Evolutionary conservation across 2,888 invertebrate species (phyloP), one percentile per base, ranked within the genome.

Genomic region (Watsonalla cultraria): DNA sequence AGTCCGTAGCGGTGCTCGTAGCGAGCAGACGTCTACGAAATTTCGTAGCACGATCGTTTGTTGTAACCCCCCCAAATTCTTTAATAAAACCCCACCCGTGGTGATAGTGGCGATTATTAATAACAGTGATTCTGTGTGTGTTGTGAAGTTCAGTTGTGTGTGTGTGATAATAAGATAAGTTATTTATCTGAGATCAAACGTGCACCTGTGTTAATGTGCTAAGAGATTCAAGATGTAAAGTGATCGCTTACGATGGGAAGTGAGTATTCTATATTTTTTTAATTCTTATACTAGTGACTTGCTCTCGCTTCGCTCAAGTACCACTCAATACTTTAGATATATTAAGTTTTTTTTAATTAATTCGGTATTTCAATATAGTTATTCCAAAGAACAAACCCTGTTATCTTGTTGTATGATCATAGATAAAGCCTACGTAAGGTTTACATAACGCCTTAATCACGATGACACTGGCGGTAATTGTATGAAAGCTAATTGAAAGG

Each of bases 1-100:
- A 86, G 86, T 86, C 64, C 76, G 78, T 78, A 78, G 74, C 76
- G 59, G 67, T 11, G 51, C 49, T 59, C 74, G 78, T 70, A 74
- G 76, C 70, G 59, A 53, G 55, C 66, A 67, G 70, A 51, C 65
- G 78, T 68, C 74, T 77, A 74, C 77, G 76, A 68, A 45, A 14
- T 52, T 59, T 60, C 61, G 57, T 53, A 47, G 46, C 46, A 15
- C n/a, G 37, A 9, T 55, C 66, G 69, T 63, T 70, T 74, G 68
- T 74, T 70, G 63, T 59, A 70, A 24, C 66, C 64, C 71, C 54
- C 53, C 61, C 60, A 62, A 68, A 72, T 82, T 63, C 65, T 80
- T 64, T 77, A 81, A 76, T 70, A 81, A 84, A 85, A 80, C 61
- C 62, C 54, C 45, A 39, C 55, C 55, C 53, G 49, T 11, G 8